phyloP scores from a whole-genome alignment of 2,113 vertebrate species.

The Alouatta palliata region DNA sequence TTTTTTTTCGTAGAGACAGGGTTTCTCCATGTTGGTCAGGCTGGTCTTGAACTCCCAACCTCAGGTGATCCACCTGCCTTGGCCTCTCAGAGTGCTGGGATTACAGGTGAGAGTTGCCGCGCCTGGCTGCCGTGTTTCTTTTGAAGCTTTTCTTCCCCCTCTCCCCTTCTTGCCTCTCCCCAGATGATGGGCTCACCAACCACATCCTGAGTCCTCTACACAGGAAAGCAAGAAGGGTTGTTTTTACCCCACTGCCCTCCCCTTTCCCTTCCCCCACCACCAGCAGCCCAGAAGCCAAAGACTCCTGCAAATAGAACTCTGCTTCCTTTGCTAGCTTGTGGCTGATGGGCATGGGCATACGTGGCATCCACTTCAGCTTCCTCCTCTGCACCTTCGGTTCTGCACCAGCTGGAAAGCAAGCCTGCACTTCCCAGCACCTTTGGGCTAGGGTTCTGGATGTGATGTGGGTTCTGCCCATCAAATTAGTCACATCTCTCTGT shows the following conservation, averaged over 20 bases:
- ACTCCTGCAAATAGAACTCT: neutral
- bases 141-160: neutral
- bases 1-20: too few species aligned
- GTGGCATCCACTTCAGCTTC: too few species aligned
- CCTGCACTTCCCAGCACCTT: neutral
- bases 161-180: neutral
- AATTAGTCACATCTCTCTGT: too few species aligned
- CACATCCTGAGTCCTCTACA: neutral
- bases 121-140: neutral
- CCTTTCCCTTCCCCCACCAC: neutral
- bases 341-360: accelerated
- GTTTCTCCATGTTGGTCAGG: too few species aligned
- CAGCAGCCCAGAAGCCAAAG: neutral
- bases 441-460: neutral
- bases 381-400: neutral
- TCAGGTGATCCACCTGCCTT: too few species aligned
- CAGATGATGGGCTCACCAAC: neutral
- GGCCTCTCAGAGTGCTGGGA: too few species aligned
- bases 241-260: neutral
- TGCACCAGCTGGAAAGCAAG: neutral
- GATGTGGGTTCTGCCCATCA: neutral
- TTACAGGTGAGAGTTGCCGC: too few species aligned
- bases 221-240: neutral
- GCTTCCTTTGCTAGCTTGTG: neutral
- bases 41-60: too few species aligned